These are phyloP conservation scores for Acromyrmex heyeri DNA, from an alignment of 1,140 invertebrate genomes.

Conservation along the genomic window DNA sequence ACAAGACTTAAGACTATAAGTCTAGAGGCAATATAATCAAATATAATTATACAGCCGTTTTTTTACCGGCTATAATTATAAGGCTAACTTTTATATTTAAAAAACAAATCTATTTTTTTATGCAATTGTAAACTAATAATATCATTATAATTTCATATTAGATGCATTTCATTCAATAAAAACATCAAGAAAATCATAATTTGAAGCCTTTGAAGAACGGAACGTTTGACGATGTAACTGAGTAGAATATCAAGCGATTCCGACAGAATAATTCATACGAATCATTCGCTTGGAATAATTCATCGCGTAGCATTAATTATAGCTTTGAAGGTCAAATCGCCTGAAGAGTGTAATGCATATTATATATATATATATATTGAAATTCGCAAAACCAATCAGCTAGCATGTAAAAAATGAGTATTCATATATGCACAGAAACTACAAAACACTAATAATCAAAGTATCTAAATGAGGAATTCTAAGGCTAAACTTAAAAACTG, in stretches of 20 bases:
- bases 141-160: conserved; percentile 19
- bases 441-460: not conserved
- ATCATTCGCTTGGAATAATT: conserved; percentile 70
- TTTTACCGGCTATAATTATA: not conserved
- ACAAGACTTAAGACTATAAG: conserved; percentile 71
- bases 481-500: not conserved
- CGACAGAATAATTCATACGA: conserved; percentile 61
- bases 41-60: conserved; percentile 10
- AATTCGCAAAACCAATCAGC: conserved; percentile 23
- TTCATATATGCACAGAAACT: not conserved
- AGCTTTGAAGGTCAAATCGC: conserved; percentile 58
- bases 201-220: conserved; percentile 49
- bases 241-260: conserved; percentile 48
- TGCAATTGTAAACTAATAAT: conserved; percentile 14
- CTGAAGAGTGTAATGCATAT: conserved; percentile 34
- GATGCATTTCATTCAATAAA: not conserved
- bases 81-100: not conserved
- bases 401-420: conserved; percentile 3
- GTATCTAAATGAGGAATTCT: not conserved
- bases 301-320: conserved; percentile 61
- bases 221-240: conserved; percentile 31
- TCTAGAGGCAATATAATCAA: conserved; percentile 45
- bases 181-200: conserved; percentile 46
- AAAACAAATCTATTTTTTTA: not conserved
- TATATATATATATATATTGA: not conserved